Base-by-base conservation (phyloP, 2,113 vertebrate genomes). In the Lepisosteus osseus region DNA sequence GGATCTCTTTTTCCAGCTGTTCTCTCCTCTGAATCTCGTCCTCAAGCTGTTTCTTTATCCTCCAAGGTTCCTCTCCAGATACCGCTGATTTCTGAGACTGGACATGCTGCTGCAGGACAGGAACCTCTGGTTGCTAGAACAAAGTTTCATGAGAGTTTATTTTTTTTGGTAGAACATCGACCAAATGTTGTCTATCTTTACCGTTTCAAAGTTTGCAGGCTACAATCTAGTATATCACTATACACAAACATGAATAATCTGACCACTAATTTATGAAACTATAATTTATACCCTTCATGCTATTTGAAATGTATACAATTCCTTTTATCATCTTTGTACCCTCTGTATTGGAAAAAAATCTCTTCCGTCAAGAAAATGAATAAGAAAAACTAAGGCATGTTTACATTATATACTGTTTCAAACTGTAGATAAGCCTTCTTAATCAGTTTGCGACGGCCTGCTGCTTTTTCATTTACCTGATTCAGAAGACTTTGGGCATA, bases 11-110 rank as follows among this genome's bases (percentile, higher is more conserved):
- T 80, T 99, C 94, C 2, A 98, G 88, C 81, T 97, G 95, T 45
- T 94, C 93, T 64, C 96, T 88, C 63, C 94, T 90, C 67, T 97
- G 94, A 0, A 82, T 76, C 86, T 98, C 95, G 63, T 98, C 96
- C 0, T 96, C 94, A 9, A 99, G 86, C 78, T 95, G 91, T 72
- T 96, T 96, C 83, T 80, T 94, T 63, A 96, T 65, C 82, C 94
- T 94, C 96, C 95, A 98, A 0, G 90, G 81, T 77, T 96, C 94
- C 45, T 92, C 92, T 40, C 70, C 72, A 0, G 91, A 79, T 0
- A 84, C 86, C 14, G 86, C 17, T 0, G 86, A 78, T 42, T 73
- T 74, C 55, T 84, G 88, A 6, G 83, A 79, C 70, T 90, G 90
- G 68, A 90, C 80, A 54, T 82, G 88, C 61, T 90, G 75, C 12